phyloP scores from a whole-genome alignment of 2,113 vertebrate species.

The Galbula dea region DNA sequence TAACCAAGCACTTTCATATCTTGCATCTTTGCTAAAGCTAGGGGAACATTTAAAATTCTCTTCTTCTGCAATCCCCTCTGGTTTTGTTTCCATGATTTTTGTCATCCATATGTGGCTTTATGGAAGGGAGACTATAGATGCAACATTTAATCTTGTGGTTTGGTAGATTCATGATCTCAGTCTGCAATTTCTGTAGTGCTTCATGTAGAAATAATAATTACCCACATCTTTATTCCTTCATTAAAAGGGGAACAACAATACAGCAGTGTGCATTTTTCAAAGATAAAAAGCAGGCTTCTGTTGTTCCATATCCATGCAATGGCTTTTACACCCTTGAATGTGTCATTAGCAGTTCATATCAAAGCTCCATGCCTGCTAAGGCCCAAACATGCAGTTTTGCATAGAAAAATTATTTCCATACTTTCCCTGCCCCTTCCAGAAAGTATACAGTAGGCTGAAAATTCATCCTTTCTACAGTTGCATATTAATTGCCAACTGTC shows the following conservation, averaged over 20 bases:
- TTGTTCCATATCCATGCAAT: neutral
- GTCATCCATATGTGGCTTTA: neutral
- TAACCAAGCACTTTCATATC: neutral
- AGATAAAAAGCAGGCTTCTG: neutral
- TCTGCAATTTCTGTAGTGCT: neutral
- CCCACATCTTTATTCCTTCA: neutral
- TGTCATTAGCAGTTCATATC: neutral
- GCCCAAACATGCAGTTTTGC: neutral
- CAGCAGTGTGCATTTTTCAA: neutral
- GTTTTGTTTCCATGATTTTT: neutral
- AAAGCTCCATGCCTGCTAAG: neutral
- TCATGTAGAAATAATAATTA: neutral
- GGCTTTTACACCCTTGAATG: neutral
- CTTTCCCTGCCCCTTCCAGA: neutral
- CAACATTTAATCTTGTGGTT: neutral
- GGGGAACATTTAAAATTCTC: neutral
- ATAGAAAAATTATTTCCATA: neutral
- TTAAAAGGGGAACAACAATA: neutral
- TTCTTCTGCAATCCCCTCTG: neutral
- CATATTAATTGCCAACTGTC: neutral
- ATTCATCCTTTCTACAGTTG: neutral
- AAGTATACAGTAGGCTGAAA: neutral
- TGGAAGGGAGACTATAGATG: neutral
- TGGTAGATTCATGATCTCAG: neutral
- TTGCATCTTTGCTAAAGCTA: neutral